Base-by-base conservation (phyloP, 2,888 invertebrate genomes). In the Apoda limacodes region DNA sequence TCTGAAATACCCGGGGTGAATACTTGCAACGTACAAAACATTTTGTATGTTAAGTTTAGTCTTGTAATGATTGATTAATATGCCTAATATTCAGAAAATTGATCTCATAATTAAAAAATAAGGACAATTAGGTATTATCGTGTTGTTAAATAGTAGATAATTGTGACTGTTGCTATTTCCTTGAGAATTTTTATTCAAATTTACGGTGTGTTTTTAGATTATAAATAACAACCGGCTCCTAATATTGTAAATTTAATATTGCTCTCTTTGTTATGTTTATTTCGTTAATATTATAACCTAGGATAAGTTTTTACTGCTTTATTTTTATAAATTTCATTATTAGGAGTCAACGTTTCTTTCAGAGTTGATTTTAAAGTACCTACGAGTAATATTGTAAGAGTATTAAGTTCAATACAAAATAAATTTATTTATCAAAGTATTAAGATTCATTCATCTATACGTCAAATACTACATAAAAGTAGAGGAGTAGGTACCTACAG, bases 381-480 rank as follows among this genome's bases (percentile, higher is more conserved):
- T 19, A 19, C 19, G 5, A 5, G 19, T 19, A 26, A 26, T 26
- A 26, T 26, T 26, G 26, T 26, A 26, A 2, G 10, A 26, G 26
- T 26, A 26, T 17, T 26, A 26, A 26, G 26, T 26, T 26, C 11
- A 17, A 26, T 26, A 12, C 26, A 17, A 26, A 26, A 25, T 25
- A 25, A 15, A 13, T 25, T 25, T n/a, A n/a, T n/a, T n/a, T n/a
- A n/a, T n/a, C n/a, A n/a, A 25, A 25, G 25, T 14, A 25, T 25
- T 26, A 26, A 26, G 17, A 26, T 26, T 26, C 17, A 26, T 5
- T 26, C 26, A 4, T 26, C 11, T 26, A 15, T 17, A 26, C 17
- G 26, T 26, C 14, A 11, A 26, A 26, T 26, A 26, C 26, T 26
- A 11, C 26, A 26, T 26, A 26, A 26, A 26, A 26, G 26, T 26